Conservation (phyloP, 2,113 vertebrate species). For the Aleadryas rufinucha region DNA sequence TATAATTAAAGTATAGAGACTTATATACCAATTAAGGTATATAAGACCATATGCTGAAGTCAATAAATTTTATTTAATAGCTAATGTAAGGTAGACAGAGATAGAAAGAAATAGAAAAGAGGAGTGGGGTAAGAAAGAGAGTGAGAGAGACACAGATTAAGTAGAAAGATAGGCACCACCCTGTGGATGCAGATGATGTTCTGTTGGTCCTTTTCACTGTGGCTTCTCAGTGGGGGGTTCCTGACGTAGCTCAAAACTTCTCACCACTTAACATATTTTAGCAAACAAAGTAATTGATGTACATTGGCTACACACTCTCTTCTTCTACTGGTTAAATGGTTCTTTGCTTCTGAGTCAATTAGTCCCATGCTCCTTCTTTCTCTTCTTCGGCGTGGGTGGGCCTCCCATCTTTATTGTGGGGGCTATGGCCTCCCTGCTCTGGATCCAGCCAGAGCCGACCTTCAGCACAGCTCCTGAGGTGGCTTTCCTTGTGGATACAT, state of each 20-base stretch:
- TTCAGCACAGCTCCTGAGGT: neutral
- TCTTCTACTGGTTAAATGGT: neutral
- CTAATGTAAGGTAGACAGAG: neutral
- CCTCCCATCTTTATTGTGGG: neutral
- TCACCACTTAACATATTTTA: neutral
- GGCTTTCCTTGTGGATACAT: neutral
- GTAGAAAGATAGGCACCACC: neutral
- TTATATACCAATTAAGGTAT: too few relatives aligned
- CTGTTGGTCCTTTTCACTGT: neutral
- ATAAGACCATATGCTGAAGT: neutral
- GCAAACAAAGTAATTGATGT: neutral
- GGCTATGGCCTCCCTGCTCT: fast-evolving
- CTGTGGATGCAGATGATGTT: neutral
- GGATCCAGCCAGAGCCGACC: neutral
- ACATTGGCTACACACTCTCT: neutral
- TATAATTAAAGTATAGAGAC: too few relatives aligned
- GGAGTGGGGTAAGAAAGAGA: too few relatives aligned
- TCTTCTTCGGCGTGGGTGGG: neutral
- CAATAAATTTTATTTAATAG: neutral
- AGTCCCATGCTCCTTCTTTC: neutral
- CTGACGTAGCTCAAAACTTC: neutral
- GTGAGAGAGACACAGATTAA: neutral
- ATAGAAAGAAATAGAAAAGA: neutral
- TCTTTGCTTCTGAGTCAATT: neutral
- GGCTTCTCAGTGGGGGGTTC: neutral